Evolutionary conservation across 1,140 invertebrate species (phyloP).

Genomic region (Drosophila paulistorum): DNA sequence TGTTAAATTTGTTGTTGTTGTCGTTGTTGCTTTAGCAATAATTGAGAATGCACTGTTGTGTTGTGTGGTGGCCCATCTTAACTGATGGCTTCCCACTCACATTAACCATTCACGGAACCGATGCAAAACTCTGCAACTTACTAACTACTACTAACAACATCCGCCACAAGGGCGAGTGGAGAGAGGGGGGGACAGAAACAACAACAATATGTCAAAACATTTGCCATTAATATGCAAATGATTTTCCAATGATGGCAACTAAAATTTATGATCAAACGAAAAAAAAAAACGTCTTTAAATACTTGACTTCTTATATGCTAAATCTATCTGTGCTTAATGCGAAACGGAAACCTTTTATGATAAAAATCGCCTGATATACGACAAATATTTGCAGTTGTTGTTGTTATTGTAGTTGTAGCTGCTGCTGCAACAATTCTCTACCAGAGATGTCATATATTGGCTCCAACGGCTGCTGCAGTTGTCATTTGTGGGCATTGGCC

Average conservation of each 20-base stretch:
- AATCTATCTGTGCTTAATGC: constrained; percentile 35
- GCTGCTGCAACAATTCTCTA: constrained; percentile 23
- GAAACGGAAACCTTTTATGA: constrained; percentile 69
- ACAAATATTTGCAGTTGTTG: constrained; percentile 16
- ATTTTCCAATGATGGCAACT: constrained; percentile 45
- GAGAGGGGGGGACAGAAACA: neutral
- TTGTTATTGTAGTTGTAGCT: constrained; percentile 13
- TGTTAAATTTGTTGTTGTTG: neutral
- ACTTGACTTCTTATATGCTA: constrained; percentile 14
- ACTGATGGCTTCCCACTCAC: constrained; percentile 63
- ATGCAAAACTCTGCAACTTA: constrained; percentile 21
- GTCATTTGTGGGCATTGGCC: constrained; percentile 42
- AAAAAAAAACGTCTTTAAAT: constrained; percentile 36
- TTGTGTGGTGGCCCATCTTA: constrained; percentile 41
- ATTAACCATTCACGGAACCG: constrained; percentile 44
- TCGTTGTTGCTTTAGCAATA: neutral
- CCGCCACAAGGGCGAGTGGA: constrained; percentile 39
- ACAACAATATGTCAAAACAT: constrained; percentile 64
- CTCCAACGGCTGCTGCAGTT: constrained; percentile 33
- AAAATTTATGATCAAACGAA: constrained; percentile 50
- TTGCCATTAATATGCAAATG: constrained; percentile 78
- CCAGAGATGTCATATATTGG: constrained; percentile 33
- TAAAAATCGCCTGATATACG: constrained; percentile 23
- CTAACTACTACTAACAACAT: constrained; percentile 50
- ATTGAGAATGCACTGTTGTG: constrained; percentile 13